Evolutionary conservation across 2,888 invertebrate genomes (phyloP), one percentile per base, ranked within the genome.

Genomic region (Elegia similella): DNA sequence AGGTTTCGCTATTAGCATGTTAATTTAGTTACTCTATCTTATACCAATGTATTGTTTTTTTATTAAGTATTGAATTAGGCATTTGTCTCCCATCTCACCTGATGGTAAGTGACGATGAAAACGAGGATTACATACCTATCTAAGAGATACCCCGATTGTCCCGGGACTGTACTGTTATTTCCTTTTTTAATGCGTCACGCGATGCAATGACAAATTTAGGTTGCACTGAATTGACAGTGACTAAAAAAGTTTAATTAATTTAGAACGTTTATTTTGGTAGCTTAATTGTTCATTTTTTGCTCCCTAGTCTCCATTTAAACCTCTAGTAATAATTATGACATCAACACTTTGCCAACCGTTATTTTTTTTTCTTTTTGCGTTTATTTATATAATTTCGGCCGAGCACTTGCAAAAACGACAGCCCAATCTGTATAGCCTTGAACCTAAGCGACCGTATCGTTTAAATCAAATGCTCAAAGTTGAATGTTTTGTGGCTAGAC

Each of bases 401-500:
- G 62, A 63, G 12, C 46, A 57, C 54, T 62, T 62, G 59, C 70
- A 72, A 77, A 80, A 67, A 70, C 62, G 60, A 63, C 61, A 62
- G 63, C 74, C 73, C 72, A 78, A 79, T 79, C 76, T 75, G 60
- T 80, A 72, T 72, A 82, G 73, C 88, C 88, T 89, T 88, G 86
- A 88, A 88, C 84, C 78, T 71, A 81, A 76, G 73, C 74, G 70
- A 72, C 72, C 69, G 72, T 72, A 74, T 65, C 66, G 69, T 73
- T 78, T 72, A 73, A 77, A 75, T 73, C 62, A 73, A 73, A 70
- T 65, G 68, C 61, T 61, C 64, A 73, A 67, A 70, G 75, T 76
- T 76, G 75, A 68, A 72, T 72, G 69, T 65, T 72, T 76, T 71
- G 70, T 73, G 75, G 73, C 73, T 70, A 72, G 70, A 78, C 71